These are phyloP conservation scores for Botia almorhae DNA, from an alignment of 2,797 vertebrate species.

Conservation along the genomic window DNA sequence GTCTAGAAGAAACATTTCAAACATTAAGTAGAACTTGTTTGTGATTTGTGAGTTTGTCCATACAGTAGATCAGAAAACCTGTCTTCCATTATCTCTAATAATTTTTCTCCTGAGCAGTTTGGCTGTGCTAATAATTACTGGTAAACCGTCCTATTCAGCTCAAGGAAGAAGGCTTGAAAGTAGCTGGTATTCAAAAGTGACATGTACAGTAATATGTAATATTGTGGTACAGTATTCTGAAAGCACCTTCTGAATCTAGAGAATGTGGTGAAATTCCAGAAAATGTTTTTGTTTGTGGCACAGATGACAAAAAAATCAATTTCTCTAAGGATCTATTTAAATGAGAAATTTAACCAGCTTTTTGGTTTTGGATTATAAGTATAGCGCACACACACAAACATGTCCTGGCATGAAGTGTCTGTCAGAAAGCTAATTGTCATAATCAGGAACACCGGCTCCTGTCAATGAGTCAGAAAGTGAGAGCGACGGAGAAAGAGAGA, in stretches of 20 bases:
- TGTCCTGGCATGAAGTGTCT: constrained; percentile 53
- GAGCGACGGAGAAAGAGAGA: neutral
- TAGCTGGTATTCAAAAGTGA: neutral
- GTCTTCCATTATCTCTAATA: neutral
- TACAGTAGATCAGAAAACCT: neutral
- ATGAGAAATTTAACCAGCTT: constrained; percentile 16
- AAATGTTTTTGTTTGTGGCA: neutral
- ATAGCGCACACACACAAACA: constrained; percentile 34
- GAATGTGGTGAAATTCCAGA: neutral
- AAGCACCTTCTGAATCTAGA: neutral
- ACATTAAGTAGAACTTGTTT: neutral
- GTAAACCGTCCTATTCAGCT: neutral
- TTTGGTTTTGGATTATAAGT: constrained; percentile 18
- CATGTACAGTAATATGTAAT: neutral
- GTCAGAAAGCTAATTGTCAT: constrained; percentile 56
- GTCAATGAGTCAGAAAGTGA: constrained; percentile 54
- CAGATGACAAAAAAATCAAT: neutral
- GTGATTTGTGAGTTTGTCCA: neutral
- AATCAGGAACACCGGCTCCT: constrained; percentile 53
- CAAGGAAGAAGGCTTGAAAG: neutral
- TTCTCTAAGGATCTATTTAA: constrained; percentile 21
- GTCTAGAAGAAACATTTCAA: neutral
- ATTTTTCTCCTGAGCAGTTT: neutral
- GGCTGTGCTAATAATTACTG: neutral
- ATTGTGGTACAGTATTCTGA: neutral